phyloP scores from a whole-genome alignment of 2,113 vertebrate genomes.

The Shinisaurus crocodilurus region DNA sequence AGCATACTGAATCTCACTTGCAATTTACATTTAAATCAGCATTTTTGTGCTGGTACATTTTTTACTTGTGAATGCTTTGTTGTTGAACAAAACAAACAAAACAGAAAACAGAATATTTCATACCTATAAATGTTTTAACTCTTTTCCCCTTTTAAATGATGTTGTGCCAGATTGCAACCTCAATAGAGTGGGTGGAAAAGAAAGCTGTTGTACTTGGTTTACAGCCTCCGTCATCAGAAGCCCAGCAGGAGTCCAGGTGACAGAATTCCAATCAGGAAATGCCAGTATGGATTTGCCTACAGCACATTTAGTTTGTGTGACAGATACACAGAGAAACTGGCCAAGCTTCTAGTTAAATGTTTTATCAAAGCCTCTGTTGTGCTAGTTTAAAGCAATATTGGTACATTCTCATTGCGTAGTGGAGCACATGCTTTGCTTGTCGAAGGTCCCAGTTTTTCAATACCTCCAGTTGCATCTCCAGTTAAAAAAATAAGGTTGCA shows the following conservation, averaged over 20 bases:
- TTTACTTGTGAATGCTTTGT: neutral
- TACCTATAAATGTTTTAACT: slow-evolving; percentile 48
- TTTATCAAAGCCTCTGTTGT: neutral
- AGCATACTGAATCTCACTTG: slow-evolving; percentile 23
- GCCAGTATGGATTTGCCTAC: neutral
- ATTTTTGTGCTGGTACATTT: slow-evolving; percentile 7
- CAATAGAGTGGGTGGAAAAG: neutral
- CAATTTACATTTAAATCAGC: slow-evolving; percentile 39
- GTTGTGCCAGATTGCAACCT: slow-evolving; percentile 33
- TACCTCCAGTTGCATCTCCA: neutral
- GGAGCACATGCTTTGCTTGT: too few relatives aligned
- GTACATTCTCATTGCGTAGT: neutral
- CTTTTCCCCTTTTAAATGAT: slow-evolving; percentile 18
- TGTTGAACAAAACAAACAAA: neutral
- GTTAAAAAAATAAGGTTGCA: neutral
- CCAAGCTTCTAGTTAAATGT: neutral
- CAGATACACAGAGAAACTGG: neutral
- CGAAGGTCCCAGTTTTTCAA: neutral
- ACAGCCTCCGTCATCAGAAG: slow-evolving; percentile 21
- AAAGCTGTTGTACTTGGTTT: neutral
- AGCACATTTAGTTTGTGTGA: slow-evolving; percentile 19
- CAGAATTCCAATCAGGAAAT: slow-evolving; percentile 37
- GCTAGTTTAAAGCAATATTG: neutral
- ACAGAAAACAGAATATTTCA: neutral
- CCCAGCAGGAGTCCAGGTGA: slow-evolving; percentile 36